These are phyloP conservation scores for Euwallacea fornicatus DNA, from an alignment of 1,140 invertebrate species.

Conservation along the genomic window DNA sequence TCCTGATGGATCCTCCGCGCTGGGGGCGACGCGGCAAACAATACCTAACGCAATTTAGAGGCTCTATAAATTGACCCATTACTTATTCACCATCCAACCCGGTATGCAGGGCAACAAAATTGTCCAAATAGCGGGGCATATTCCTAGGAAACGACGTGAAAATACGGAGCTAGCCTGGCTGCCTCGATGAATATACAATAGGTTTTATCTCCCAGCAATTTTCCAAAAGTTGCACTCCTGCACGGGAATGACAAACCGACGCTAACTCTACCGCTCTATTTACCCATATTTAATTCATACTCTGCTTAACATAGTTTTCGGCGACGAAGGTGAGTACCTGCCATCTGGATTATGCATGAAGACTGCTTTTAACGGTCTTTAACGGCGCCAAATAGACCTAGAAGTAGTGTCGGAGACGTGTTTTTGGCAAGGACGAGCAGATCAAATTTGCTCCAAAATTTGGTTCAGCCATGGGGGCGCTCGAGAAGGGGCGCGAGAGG, in stretches of 20 bases:
- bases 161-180: not conserved
- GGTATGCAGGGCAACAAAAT: not conserved
- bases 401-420: too few species aligned
- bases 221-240: slow-evolving; percentile 1
- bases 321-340: not conserved
- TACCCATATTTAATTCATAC: slow-evolving; percentile 1
- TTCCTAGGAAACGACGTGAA: slow-evolving; percentile 4
- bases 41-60: too few species aligned
- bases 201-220: not conserved
- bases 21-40: too few species aligned
- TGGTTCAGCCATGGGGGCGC: too few species aligned
- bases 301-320: not conserved
- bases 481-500: too few species aligned
- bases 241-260: not conserved
- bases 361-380: not conserved
- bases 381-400: too few species aligned
- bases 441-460: too few species aligned
- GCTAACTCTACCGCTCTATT: slow-evolving; percentile 2
- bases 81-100: not conserved
- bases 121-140: not conserved
- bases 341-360: slow-evolving; percentile 2
- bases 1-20: too few species aligned
- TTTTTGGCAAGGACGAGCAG: too few species aligned
- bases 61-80: not conserved
- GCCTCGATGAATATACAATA: slow-evolving; percentile 2